These are phyloP conservation scores for Ianthella basta DNA, from an alignment of 37 sponge, comb jelly and placozoan genomes.

Conservation along the genomic window DNA sequence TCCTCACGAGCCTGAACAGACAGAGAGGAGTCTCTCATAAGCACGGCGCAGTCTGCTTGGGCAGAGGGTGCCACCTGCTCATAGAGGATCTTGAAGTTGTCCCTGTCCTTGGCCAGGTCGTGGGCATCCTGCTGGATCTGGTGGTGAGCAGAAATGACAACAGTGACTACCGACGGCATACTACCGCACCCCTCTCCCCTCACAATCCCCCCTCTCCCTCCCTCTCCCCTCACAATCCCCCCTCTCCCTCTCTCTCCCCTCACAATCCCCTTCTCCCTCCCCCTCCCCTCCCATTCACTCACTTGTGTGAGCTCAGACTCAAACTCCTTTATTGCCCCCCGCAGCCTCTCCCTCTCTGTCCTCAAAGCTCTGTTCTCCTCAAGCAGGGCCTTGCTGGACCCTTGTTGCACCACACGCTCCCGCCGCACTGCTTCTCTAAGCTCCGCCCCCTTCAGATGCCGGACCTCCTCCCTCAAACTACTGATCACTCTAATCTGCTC, in stretches of 20 bases:
- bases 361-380: constrained; percentile 45
- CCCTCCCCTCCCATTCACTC: background rate
- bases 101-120: constrained; percentile 82
- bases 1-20: constrained; percentile 16
- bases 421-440: background rate
- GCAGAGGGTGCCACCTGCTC: constrained; percentile 70
- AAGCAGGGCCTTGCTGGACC: constrained; percentile 21
- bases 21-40: background rate
- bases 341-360: constrained; percentile 79
- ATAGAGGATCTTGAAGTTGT: constrained; percentile 92
- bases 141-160: no score
- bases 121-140: constrained; percentile 81
- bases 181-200: background rate
- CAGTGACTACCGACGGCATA: background rate
- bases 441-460: background rate
- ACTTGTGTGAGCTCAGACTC: constrained; percentile 71
- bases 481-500: background rate
- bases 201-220: background rate
- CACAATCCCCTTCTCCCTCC: background rate
- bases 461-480: constrained; percentile 13
- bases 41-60: background rate
- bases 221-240: no score
- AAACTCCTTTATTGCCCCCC: constrained; percentile 56
- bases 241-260: no score
- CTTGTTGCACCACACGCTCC: constrained; percentile 7